These are phyloP conservation scores for Spilogale gracilis DNA, from an alignment of 2,113 vertebrate genomes.

Conservation along the genomic window DNA sequence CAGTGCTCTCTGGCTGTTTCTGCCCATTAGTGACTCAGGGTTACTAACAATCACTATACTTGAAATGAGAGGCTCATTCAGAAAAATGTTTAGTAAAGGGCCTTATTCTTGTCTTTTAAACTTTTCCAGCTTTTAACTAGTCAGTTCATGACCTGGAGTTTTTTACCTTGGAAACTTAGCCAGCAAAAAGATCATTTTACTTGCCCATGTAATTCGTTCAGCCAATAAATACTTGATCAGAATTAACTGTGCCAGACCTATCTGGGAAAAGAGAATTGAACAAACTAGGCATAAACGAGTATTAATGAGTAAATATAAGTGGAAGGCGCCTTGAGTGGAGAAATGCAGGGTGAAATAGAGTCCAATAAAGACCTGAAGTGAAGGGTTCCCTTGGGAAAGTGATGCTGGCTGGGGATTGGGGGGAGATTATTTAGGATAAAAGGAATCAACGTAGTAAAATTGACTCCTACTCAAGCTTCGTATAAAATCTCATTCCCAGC, in stretches of 20 bases:
- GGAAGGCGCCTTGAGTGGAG: neutral
- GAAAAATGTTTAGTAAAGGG: neutral
- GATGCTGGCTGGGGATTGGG: rapidly evolving
- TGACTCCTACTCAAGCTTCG: neutral
- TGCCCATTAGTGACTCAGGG: neutral
- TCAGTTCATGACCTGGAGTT: neutral
- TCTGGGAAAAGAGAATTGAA: neutral
- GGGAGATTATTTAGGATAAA: neutral
- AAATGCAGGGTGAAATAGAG: neutral
- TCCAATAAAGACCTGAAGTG: neutral
- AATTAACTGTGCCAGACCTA: neutral
- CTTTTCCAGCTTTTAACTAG: neutral
- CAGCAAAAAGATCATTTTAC: neutral
- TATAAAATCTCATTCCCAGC: neutral
- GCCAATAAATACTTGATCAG: neutral
- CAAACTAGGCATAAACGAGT: neutral
- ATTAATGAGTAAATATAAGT: neutral
- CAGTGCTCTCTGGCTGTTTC: neutral
- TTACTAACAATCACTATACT: neutral
- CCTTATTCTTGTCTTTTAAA: neutral
- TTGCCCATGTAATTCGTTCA: neutral
- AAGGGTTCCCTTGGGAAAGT: neutral
- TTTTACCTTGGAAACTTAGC: neutral
- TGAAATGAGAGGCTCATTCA: neutral
- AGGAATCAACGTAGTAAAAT: neutral